These are phyloP conservation scores for Parthenolecanium corni DNA, from an alignment of 2,888 invertebrate species.

Conservation along the genomic window DNA sequence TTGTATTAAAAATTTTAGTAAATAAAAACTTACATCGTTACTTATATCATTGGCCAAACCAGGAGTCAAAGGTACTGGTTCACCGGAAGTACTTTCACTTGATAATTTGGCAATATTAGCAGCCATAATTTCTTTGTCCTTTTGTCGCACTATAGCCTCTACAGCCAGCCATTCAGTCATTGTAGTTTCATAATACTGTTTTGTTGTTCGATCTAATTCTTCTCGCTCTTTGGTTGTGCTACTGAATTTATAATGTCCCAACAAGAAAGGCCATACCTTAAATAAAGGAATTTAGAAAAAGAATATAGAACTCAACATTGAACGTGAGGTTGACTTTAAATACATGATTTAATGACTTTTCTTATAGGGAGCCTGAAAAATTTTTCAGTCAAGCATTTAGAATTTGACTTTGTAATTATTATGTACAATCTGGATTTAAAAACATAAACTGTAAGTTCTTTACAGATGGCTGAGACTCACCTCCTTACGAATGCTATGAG, in stretches of 20 bases:
- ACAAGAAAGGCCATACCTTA: slow-evolving; percentile 73
- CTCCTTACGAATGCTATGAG: slow-evolving; percentile 59
- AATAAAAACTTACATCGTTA: slow-evolving; percentile 42
- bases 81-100: slow-evolving; percentile 53
- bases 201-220: slow-evolving; percentile 54
- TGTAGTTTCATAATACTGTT: slow-evolving; percentile 71
- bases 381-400: no score
- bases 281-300: not conserved
- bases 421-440: no score
- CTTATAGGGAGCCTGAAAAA: no score
- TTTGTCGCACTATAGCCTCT: slow-evolving; percentile 77
- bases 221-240: slow-evolving; percentile 53
- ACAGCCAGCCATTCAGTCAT: slow-evolving; percentile 94
- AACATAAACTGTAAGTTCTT: no score
- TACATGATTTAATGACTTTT: no score
- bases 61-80: slow-evolving; percentile 36
- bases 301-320: not conserved
- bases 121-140: slow-evolving; percentile 71
- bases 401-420: no score
- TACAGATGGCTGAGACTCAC: no score
- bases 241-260: slow-evolving; percentile 74
- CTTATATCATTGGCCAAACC: slow-evolving; percentile 43
- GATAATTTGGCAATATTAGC: slow-evolving; percentile 75
- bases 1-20: no score
- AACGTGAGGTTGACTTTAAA: no score